phyloP scores from a whole-genome alignment of 2,113 vertebrate genomes.

The Verasper variegatus region DNA sequence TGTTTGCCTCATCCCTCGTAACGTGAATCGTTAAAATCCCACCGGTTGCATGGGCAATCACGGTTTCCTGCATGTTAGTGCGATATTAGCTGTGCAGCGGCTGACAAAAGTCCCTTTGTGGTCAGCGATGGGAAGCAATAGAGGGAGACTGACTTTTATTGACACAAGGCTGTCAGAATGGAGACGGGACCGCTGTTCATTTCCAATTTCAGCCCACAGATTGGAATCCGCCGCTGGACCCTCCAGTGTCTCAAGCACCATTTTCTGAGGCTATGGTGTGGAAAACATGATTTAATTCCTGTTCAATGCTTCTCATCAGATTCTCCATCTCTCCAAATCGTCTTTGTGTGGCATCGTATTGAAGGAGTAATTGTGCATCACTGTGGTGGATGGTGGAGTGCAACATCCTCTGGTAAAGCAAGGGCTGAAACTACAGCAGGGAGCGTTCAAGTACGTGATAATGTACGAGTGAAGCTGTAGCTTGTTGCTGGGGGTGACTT shows the following conservation, averaged over 20 bases:
- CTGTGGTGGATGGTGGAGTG: slow-evolving; percentile 67
- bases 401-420: slow-evolving; percentile 64
- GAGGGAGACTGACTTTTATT: slow-evolving; percentile 80
- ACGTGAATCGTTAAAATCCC: slow-evolving; percentile 38
- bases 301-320: slow-evolving; percentile 81
- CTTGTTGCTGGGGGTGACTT: slow-evolving; percentile 34
- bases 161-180: slow-evolving; percentile 79
- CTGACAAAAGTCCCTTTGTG: slow-evolving; percentile 72
- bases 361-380: slow-evolving; percentile 74
- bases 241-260: slow-evolving; percentile 79
- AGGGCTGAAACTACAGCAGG: slow-evolving; percentile 27
- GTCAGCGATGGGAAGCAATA: slow-evolving; percentile 68
- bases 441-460: neutral
- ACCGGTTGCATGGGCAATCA: slow-evolving; percentile 1
- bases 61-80: slow-evolving; percentile 49
- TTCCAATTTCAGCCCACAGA: slow-evolving; percentile 81
- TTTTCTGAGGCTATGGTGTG: slow-evolving; percentile 81
- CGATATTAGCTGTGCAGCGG: slow-evolving; percentile 27
- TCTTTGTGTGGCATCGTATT: slow-evolving; percentile 72
- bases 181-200: slow-evolving; percentile 76
- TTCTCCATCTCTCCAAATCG: slow-evolving; percentile 72
- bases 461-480: neutral
- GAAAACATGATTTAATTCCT: slow-evolving; percentile 84
- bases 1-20: slow-evolving; percentile 16
- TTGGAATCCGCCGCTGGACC: slow-evolving; percentile 76